Evolutionary conservation across 30 jellyfish, hydroid and myxozoan species (phyloP).

Genomic region (Rhopilema esculentum): DNA sequence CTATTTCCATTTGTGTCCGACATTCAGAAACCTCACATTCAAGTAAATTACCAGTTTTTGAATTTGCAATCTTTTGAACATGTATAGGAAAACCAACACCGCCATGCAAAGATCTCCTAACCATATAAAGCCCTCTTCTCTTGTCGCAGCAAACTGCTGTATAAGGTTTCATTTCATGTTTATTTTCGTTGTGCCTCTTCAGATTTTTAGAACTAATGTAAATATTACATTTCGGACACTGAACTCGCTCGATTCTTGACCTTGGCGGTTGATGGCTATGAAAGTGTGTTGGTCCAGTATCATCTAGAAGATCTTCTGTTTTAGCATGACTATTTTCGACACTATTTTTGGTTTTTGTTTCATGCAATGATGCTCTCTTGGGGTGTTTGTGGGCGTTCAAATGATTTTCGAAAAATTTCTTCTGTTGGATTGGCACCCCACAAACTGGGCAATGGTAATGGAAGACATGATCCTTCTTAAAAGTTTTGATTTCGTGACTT

Average conservation of each 20-base stretch:
- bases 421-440: background rate
- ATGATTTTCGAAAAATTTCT: background rate
- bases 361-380: background rate
- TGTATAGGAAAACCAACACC: slow-evolving; percentile 54
- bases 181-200: background rate
- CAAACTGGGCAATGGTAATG: background rate
- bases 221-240: background rate
- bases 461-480: background rate
- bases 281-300: background rate
- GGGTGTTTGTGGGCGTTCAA: background rate
- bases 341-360: background rate
- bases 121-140: slow-evolving; percentile 26
- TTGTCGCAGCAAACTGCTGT: slow-evolving; percentile 56
- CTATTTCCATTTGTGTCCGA: slow-evolving; percentile 8
- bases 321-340: background rate
- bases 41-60: background rate
- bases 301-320: background rate
- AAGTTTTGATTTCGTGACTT: background rate
- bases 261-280: background rate
- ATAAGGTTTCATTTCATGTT: background rate
- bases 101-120: slow-evolving; percentile 18
- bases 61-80: slow-evolving; percentile 47
- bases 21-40: slow-evolving; percentile 40
- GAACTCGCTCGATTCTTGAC: background rate
- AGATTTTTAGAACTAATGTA: background rate